These are phyloP conservation scores for Chondrilla cf. caribensis DNA, from an alignment of 37 sponge, comb jelly and placozoan species.

Conservation along the genomic window DNA sequence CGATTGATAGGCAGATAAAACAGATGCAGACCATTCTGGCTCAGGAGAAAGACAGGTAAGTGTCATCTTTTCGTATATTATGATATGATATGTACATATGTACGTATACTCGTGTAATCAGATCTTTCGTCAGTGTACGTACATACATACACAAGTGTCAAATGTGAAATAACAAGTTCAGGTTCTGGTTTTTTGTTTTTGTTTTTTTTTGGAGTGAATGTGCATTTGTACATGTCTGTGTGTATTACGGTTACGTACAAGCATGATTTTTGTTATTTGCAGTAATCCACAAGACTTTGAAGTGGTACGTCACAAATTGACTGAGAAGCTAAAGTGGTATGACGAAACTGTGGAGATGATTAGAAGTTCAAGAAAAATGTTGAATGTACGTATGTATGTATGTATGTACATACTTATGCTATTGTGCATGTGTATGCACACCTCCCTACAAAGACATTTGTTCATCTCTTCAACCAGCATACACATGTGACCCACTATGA, in stretches of 20 bases:
- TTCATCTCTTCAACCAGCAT: too few relatives aligned
- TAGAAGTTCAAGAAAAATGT: neutral
- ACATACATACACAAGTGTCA: too few relatives aligned
- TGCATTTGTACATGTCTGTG: too few relatives aligned
- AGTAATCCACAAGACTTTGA: neutral
- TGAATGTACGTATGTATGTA: conserved; percentile 4
- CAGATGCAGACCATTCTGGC: neutral
- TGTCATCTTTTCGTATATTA: too few relatives aligned
- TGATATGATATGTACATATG: neutral
- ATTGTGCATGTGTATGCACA: neutral
- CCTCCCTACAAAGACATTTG: too few relatives aligned
- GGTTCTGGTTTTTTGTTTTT: too few relatives aligned
- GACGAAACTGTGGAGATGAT: neutral
- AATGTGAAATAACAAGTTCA: too few relatives aligned
- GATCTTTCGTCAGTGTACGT: too few relatives aligned
- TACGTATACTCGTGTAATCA: too few relatives aligned
- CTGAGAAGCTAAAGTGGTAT: neutral
- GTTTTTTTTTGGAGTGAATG: too few relatives aligned
- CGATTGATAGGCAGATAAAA: conserved; percentile 62
- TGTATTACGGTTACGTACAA: too few relatives aligned
- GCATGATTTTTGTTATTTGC: neutral
- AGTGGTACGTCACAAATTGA: neutral
- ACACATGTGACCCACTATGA: too few relatives aligned
- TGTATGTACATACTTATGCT: neutral
- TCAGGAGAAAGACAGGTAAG: conserved; percentile 2